Conservation (phyloP, 2,113 vertebrate genomes). For the Dicentrarchus labrax region DNA sequence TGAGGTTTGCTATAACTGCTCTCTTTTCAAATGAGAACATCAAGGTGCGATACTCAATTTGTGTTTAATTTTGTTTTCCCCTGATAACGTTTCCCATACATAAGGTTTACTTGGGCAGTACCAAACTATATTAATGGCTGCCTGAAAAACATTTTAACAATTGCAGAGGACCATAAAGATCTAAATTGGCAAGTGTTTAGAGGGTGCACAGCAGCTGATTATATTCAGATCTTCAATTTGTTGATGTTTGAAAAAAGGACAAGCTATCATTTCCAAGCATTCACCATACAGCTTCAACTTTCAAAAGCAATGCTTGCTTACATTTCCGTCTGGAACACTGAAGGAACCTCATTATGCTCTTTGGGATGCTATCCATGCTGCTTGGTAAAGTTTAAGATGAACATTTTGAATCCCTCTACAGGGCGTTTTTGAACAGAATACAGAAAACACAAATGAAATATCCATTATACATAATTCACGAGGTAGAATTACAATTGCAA, state of each 20-base stretch:
- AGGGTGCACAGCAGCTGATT: slow-evolving; percentile 23
- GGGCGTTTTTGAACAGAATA: not conserved
- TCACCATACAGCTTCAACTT: slow-evolving; percentile 14
- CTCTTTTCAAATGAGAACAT: slow-evolving; percentile 14
- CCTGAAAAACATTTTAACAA: not conserved
- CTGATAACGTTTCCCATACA: not conserved
- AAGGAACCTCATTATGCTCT: not conserved
- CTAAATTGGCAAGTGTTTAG: slow-evolving; percentile 29
- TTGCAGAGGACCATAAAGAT: not conserved
- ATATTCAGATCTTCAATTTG: slow-evolving; percentile 15
- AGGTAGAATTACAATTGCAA: not conserved
- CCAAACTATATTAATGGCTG: not conserved
- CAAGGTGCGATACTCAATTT: not conserved
- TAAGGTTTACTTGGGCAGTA: not conserved
- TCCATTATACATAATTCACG: not conserved
- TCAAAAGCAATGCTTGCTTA: slow-evolving; percentile 8
- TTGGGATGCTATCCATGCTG: not conserved
- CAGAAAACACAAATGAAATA: not conserved
- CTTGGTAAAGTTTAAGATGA: not conserved
- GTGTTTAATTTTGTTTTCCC: not conserved
- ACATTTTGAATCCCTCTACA: not conserved
- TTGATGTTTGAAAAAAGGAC: not conserved
- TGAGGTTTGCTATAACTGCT: slow-evolving; percentile 36
- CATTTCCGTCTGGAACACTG: too few relatives aligned
- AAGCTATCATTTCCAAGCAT: not conserved